phyloP scores from a whole-genome alignment of 2,888 invertebrate species.

The Pediacus dermestoides region DNA sequence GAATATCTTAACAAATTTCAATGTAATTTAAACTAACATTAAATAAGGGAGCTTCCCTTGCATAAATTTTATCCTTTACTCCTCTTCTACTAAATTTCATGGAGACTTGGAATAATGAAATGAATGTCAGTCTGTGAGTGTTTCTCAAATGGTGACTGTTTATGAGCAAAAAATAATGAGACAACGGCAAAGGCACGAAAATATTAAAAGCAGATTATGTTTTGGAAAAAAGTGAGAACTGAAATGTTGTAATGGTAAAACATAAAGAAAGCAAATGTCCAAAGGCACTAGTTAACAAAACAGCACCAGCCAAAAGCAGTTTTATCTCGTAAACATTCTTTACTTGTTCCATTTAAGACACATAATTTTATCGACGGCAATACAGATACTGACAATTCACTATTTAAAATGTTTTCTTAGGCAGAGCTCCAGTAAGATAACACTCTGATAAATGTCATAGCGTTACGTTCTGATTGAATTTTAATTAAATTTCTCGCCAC shows the following conservation, averaged over 20 bases:
- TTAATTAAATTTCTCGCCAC: slow-evolving; percentile 49
- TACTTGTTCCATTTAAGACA: slow-evolving; percentile 40
- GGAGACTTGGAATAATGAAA: too few species aligned
- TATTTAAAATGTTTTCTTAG: slow-evolving; percentile 51
- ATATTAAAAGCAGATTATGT: not conserved
- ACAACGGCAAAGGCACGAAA: not conserved
- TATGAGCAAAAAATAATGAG: too few species aligned
- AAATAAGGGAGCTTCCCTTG: too few species aligned
- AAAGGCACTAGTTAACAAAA: slow-evolving; percentile 30
- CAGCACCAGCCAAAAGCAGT: slow-evolving; percentile 31
- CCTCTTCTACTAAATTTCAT: too few species aligned
- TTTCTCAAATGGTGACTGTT: too few species aligned
- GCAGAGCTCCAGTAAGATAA: slow-evolving; percentile 47
- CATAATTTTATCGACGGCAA: slow-evolving; percentile 42
- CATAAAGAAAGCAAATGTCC: slow-evolving; percentile 18
- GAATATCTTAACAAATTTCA: too few species aligned
- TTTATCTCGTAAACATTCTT: slow-evolving; percentile 45
- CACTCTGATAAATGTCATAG: slow-evolving; percentile 47
- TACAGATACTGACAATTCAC: slow-evolving; percentile 48
- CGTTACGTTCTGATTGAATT: slow-evolving; percentile 50
- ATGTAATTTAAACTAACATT: too few species aligned
- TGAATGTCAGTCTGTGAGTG: too few species aligned
- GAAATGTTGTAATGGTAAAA: not conserved
- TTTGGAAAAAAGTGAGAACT: slow-evolving; percentile 1
- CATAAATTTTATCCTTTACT: too few species aligned